Conservation (phyloP, 2,113 vertebrate species). For the Promerops cafer region DNA sequence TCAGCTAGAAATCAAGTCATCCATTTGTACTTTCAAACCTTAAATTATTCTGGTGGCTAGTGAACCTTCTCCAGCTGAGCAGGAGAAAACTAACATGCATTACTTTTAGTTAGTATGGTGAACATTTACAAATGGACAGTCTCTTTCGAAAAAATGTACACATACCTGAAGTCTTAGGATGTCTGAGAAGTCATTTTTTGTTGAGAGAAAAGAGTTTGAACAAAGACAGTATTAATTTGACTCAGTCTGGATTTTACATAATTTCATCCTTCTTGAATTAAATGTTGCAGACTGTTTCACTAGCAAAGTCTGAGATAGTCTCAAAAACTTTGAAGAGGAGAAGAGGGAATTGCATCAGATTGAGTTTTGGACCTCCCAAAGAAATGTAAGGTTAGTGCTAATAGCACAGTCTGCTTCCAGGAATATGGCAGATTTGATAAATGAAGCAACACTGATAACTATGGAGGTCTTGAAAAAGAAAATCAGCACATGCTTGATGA, state of each 20-base stretch:
- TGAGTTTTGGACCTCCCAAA: slow-evolving; percentile 26
- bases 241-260: not conserved
- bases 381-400: not conserved
- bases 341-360: not conserved
- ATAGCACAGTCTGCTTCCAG: slow-evolving; percentile 19
- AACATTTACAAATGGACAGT: not conserved
- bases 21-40: not conserved
- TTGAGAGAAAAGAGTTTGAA: not conserved
- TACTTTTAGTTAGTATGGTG: not conserved
- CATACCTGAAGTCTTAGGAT: not conserved
- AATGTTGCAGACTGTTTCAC: not conserved
- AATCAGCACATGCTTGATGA: slow-evolving; percentile 17
- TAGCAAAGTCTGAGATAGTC: not conserved
- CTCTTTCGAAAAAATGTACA: not conserved
- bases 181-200: not conserved
- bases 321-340: slow-evolving; percentile 1
- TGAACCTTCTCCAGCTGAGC: not conserved
- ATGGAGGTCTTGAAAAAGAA: not conserved
- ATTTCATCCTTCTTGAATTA: slow-evolving; percentile 1
- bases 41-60: not conserved
- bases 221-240: not conserved
- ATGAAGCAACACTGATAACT: slow-evolving; percentile 1
- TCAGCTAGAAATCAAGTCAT: not conserved
- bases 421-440: slow-evolving; percentile 41
- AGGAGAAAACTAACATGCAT: not conserved